Evolutionary conservation across 2,888 invertebrate species (phyloP).

Genomic region (Acleris emargana): DNA sequence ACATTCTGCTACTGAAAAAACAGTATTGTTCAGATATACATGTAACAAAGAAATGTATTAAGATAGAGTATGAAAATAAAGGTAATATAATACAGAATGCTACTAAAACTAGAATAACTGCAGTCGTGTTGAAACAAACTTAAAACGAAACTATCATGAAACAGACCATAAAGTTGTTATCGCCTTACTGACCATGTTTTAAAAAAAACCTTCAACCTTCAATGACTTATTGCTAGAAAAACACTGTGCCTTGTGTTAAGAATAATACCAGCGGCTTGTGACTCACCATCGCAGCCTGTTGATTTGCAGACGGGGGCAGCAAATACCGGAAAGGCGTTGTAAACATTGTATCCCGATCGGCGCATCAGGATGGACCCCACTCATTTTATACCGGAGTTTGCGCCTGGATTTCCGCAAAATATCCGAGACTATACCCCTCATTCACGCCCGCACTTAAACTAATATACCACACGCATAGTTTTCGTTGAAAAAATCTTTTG

Average conservation of each 20-base stretch:
- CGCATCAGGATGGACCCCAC: slow-evolving; percentile 80
- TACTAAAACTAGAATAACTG: no score
- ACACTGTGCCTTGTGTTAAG: background rate
- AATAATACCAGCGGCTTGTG: slow-evolving; percentile 31
- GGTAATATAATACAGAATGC: no score
- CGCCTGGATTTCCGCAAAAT: slow-evolving; percentile 48
- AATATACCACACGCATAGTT: slow-evolving; percentile 51
- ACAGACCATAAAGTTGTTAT: no score
- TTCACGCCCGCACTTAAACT: slow-evolving; percentile 46
- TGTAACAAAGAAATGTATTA: no score
- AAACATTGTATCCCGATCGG: slow-evolving; percentile 86
- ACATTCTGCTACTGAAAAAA: no score
- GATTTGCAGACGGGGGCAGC: slow-evolving; percentile 85
- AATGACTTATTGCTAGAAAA: slow-evolving; percentile 8
- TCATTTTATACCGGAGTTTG: slow-evolving; percentile 75
- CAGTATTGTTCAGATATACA: no score
- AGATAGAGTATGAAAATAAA: no score
- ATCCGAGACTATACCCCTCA: slow-evolving; percentile 46
- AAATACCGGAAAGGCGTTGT: slow-evolving; percentile 78
- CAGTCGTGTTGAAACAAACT: no score
- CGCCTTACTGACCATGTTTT: no score
- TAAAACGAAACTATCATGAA: no score
- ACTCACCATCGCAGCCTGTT: slow-evolving; percentile 87
- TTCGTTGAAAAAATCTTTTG: slow-evolving; percentile 48
- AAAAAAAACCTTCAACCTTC: background rate